A percentile compares a stretch with the other conserved stretches of the same genome.
These are phyloP conservation scores for Panagrolaimus sp. DNA, from an alignment of 1,140 invertebrate genomes.

Conservation along the genomic window DNA sequence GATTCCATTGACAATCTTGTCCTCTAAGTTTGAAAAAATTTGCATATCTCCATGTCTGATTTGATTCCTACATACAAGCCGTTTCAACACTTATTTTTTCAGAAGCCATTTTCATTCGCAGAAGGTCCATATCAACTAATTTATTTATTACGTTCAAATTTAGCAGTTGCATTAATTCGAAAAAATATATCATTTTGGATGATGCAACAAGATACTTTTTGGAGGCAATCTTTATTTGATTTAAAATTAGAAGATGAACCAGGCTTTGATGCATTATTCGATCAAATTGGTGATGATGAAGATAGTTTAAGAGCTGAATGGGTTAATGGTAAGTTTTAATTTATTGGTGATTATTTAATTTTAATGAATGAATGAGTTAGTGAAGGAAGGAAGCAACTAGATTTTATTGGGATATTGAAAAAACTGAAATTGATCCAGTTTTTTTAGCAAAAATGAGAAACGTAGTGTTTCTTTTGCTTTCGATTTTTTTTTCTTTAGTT, in stretches of 20 bases:
- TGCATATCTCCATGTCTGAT: no score
- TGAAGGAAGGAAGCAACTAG: no score
- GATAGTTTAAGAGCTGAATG: slow-evolving; percentile 55
- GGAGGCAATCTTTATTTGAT: slow-evolving; percentile 53
- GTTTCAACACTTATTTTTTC: slow-evolving; percentile 28
- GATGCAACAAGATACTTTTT: slow-evolving; percentile 59
- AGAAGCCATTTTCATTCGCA: slow-evolving; percentile 58
- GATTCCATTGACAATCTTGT: no score
- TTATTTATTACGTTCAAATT: slow-evolving; percentile 53
- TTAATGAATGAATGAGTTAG: background rate
- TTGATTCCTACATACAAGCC: no score
- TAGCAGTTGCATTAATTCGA: slow-evolving; percentile 50
- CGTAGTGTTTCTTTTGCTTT: no score
- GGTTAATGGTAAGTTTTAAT: slow-evolving; percentile 56
- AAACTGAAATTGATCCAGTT: no score
- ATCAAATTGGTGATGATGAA: slow-evolving; percentile 52
- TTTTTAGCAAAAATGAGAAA: no score
- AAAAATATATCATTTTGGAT: slow-evolving; percentile 58
- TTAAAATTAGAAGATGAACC: slow-evolving; percentile 47
- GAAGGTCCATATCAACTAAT: slow-evolving; percentile 56
- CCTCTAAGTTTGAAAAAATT: no score
- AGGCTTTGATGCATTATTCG: slow-evolving; percentile 52
- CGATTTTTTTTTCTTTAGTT: no score
- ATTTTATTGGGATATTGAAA: no score
- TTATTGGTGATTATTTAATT: background rate